Conservation (phyloP, 2,888 invertebrate genomes). For the Drosophila fulvimacula region DNA sequence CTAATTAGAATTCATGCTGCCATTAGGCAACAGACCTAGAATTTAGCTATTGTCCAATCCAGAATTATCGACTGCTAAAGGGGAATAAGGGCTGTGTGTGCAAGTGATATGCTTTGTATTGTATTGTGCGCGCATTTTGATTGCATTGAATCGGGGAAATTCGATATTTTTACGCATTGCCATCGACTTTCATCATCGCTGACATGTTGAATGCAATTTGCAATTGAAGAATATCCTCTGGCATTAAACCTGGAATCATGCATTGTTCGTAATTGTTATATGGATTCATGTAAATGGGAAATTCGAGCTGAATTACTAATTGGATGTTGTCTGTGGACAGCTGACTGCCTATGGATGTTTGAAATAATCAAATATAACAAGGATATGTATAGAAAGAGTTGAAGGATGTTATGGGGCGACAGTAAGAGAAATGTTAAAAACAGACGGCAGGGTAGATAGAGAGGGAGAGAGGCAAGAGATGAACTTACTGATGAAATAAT, state of each 20-base stretch:
- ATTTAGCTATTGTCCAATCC: constrained; percentile 9
- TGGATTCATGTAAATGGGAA: neutral
- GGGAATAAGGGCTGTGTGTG: neutral
- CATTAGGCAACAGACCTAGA: constrained; percentile 4
- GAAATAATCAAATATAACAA: neutral
- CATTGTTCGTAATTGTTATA: constrained; percentile 1
- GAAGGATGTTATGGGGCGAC: neutral
- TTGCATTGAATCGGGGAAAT: neutral
- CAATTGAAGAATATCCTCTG: neutral
- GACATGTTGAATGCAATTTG: constrained; percentile 7
- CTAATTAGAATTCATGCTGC: constrained; percentile 11
- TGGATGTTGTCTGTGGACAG: neutral
- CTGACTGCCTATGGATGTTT: neutral
- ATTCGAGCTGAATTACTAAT: neutral
- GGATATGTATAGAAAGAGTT: neutral
- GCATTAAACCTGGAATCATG: neutral
- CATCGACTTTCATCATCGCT: neutral
- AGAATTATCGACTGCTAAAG: neutral
- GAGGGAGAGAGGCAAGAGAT: neutral
- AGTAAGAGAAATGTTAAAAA: neutral
- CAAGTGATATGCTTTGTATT: constrained; percentile 1
- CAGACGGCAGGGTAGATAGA: neutral
- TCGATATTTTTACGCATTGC: neutral
- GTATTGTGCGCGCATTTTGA: neutral
- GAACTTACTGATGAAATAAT: neutral